These are phyloP conservation scores for Scotopteryx bipunctaria DNA, from an alignment of 2,888 invertebrate species.

Conservation along the genomic window DNA sequence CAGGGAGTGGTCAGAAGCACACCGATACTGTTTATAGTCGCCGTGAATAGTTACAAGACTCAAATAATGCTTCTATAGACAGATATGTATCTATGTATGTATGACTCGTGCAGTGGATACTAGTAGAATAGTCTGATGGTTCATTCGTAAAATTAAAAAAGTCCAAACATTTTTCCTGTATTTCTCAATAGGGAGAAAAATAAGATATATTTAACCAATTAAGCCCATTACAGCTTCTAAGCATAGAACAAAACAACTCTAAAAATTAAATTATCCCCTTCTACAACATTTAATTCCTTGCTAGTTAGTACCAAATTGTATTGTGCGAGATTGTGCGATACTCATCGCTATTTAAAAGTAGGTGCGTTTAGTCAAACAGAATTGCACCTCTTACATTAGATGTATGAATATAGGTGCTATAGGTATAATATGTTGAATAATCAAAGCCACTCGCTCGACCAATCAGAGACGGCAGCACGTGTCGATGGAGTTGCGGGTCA, in stretches of 20 bases:
- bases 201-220: too few relatives aligned
- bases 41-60: slow-evolving; percentile 23
- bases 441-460: slow-evolving; percentile 56
- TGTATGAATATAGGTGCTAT: slow-evolving; percentile 7
- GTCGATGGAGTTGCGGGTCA: slow-evolving; percentile 65
- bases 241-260: too few relatives aligned
- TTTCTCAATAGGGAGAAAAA: too few relatives aligned
- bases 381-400: background rate
- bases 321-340: too few relatives aligned
- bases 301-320: too few relatives aligned
- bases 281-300: too few relatives aligned
- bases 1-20: slow-evolving; percentile 23
- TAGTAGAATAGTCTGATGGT: too few relatives aligned
- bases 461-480: slow-evolving; percentile 75
- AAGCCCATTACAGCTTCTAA: too few relatives aligned
- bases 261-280: too few relatives aligned
- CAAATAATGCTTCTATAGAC: slow-evolving; percentile 16
- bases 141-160: background rate
- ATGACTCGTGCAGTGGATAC: background rate
- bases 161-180: too few relatives aligned
- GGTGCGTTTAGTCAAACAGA: background rate
- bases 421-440: slow-evolving; percentile 18
- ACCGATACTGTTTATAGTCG: slow-evolving; percentile 16
- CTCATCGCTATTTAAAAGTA: too few relatives aligned
- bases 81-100: background rate